Base-by-base conservation (phyloP, 2,888 invertebrate species). In the Scaptomyza caliginosa region DNA sequence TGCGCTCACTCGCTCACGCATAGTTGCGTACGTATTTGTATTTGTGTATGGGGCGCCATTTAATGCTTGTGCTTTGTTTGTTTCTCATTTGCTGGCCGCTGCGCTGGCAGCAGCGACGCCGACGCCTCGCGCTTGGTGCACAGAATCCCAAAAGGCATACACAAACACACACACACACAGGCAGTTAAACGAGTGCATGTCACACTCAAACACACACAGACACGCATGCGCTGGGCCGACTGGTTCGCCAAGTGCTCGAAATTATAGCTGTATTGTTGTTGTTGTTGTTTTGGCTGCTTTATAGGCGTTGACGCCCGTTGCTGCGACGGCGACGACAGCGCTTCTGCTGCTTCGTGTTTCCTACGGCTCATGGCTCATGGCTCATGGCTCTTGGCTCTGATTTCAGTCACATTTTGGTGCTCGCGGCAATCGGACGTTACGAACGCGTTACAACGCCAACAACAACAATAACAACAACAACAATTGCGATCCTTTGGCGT, bases 361-460 rank as follows among this genome's bases (percentile, higher is more conserved):
- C 64, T 80, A 69, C 73, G 82, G 72, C 77, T 70, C 68, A 73
- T 73, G 68, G n/a, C n/a, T n/a, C n/a, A n/a, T n/a, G n/a, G 85
- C 73, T 42, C 17, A 11, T 72, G 68, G 86, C 74, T 74, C 75
- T 78, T 81, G 75, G 78, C 74, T 74, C 74, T 64, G 74, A 78
- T 85, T 87, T 86, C 46, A 90, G 90, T 90, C 74, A 89, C 77
- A 79, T 85, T 88, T 90, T 90, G 90, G 90, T 90, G 90, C 88
- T 88, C 88, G 85, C 83, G 86, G 82, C 86, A 88, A 69, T 87
- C 88, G 83, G 90, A 90, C 89, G 88, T 65, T 59, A 56, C 59
- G 30, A 48, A 40, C 63, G 62, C 63, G 71, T 34, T n/a, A 55
- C 42, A 45, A 52, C 30, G 57, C 28, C 46, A 32, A 36, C 21